Evolutionary conservation across 2,113 vertebrate genomes (phyloP).

Genomic region (Lepidothrix coronata): DNA sequence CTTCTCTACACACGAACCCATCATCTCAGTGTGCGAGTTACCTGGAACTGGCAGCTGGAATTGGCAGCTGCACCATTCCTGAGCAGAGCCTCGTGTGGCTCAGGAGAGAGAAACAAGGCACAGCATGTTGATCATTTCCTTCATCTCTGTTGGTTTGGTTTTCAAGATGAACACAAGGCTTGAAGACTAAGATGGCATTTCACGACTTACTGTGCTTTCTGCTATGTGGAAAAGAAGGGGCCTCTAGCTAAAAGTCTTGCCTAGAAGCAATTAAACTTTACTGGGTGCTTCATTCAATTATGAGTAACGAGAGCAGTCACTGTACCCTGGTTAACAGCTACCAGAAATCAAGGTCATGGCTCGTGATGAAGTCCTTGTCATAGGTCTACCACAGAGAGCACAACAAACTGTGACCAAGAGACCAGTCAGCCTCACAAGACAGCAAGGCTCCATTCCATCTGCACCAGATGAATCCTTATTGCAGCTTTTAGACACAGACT

Average conservation of each 20-base stretch:
- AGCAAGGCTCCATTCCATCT: not conserved
- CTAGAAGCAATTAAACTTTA: not conserved
- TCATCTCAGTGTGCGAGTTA: not conserved
- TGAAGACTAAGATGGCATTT: not conserved
- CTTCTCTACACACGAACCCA: not conserved
- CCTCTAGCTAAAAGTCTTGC: not conserved
- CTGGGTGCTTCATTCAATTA: not conserved
- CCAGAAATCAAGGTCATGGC: not conserved
- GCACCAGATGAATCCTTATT: not conserved
- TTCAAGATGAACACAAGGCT: not conserved
- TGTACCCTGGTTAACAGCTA: not conserved
- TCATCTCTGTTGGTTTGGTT: not conserved
- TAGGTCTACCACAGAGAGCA: not conserved
- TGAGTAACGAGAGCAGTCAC: not conserved
- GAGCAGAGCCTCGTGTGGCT: rapidly evolving
- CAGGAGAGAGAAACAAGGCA: not conserved
- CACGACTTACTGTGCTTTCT: not conserved
- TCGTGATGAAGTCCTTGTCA: not conserved
- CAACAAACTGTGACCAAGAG: not conserved
- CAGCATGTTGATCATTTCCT: not conserved
- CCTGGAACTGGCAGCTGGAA: not conserved
- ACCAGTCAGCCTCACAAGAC: not conserved
- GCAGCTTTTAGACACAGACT: not conserved
- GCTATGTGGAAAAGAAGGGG: not conserved
- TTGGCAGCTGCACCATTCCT: not conserved